Conservation (phyloP, 2,888 invertebrate genomes). For the Miltochrista miniata region DNA sequence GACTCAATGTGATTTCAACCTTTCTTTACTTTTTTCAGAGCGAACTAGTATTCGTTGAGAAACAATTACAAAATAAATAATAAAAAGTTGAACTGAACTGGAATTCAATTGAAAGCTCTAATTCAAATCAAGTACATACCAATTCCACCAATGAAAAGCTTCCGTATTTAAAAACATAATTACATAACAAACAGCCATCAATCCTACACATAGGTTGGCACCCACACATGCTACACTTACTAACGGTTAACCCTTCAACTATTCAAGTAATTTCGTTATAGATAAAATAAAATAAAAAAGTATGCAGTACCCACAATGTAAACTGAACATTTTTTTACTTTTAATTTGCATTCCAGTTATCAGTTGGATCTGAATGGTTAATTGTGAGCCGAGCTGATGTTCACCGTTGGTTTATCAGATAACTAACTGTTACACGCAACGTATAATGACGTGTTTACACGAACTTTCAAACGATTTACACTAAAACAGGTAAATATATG, state of each 20-base stretch:
- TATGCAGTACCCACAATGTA: slow-evolving; percentile 11
- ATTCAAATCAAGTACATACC: no score
- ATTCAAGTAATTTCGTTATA: slow-evolving; percentile 29
- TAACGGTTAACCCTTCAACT: slow-evolving; percentile 6
- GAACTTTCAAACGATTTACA: slow-evolving; percentile 8
- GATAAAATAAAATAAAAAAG: slow-evolving; percentile 1
- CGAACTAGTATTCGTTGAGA: no score
- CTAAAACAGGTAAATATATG: no score
- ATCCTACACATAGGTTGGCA: background rate
- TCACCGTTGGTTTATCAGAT: slow-evolving; percentile 70
- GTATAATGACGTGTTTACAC: slow-evolving; percentile 35
- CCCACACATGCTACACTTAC: background rate
- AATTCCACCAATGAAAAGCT: no score
- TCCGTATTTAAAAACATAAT: no score
- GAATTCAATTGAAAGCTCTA: no score
- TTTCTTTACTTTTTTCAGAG: no score
- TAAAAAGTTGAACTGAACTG: no score
- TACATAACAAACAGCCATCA: no score
- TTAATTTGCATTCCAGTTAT: slow-evolving; percentile 74
- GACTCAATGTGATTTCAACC: no score
- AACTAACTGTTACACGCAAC: slow-evolving; percentile 66
- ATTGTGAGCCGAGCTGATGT: slow-evolving; percentile 67
- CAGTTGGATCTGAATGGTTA: slow-evolving; percentile 68
- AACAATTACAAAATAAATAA: no score
- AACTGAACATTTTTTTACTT: slow-evolving; percentile 31